phyloP scores from a whole-genome alignment of 1,140 invertebrate species.

The Zaprionus tsacasi region DNA sequence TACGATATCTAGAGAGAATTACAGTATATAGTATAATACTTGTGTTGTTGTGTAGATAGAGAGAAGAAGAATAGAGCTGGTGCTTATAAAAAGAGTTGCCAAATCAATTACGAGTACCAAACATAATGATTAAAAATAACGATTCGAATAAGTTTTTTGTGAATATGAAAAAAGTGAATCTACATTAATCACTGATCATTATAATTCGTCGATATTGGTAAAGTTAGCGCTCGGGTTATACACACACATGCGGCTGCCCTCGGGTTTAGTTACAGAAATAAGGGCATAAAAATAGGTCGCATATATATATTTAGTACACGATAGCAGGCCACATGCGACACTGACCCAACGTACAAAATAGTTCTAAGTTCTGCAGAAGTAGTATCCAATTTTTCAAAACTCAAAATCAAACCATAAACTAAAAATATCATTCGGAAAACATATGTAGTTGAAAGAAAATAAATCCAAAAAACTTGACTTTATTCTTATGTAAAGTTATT shows the following conservation, averaged over 20 bases:
- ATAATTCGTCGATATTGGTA: background rate
- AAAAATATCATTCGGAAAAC: background rate
- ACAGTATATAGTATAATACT: slow-evolving; percentile 22
- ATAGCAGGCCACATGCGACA: slow-evolving; percentile 51
- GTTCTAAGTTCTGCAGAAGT: background rate
- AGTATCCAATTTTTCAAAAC: background rate
- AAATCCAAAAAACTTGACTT: no score
- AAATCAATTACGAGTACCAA: slow-evolving; percentile 44
- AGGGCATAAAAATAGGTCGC: slow-evolving; percentile 8
- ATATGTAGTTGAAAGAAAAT: background rate
- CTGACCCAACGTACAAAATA: background rate
- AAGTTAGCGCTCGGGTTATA: background rate
- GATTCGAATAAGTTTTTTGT: slow-evolving; percentile 11
- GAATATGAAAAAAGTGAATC: slow-evolving; percentile 30
- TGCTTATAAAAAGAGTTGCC: slow-evolving; percentile 65
- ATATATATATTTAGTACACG: slow-evolving; percentile 43
- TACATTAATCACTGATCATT: slow-evolving; percentile 33
- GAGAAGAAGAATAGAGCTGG: slow-evolving; percentile 62
- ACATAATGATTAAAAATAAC: slow-evolving; percentile 50
- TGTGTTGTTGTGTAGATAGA: slow-evolving; percentile 29
- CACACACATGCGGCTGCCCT: slow-evolving; percentile 20
- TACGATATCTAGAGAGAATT: slow-evolving; percentile 54
- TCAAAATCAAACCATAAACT: background rate
- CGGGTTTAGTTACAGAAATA: slow-evolving; percentile 5
- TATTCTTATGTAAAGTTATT: no score